Conservation (phyloP, 1,140 invertebrate genomes). For the Lasioglossum albipes region DNA sequence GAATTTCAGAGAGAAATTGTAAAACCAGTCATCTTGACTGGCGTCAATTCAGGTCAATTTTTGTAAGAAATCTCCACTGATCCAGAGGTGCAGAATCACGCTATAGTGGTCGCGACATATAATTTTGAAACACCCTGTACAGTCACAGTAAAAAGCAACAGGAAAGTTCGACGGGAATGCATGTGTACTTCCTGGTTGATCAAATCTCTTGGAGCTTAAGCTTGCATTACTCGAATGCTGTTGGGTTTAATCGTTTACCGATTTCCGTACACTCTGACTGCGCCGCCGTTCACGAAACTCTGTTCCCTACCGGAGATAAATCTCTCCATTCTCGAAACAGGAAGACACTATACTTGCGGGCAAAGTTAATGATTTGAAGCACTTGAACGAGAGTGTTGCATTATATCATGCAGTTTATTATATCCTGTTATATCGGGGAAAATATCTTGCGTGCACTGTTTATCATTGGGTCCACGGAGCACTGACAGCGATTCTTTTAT, state of each 20-base stretch:
- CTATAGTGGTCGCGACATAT: no score
- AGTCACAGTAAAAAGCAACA: neutral
- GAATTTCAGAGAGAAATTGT: no score
- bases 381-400: neutral
- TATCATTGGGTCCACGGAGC: no score
- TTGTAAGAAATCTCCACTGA: no score
- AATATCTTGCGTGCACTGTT: no score
- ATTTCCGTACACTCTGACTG: constrained; percentile 37
- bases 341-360: neutral
- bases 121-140: neutral
- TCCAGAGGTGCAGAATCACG: no score
- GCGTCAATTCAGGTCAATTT: no score
- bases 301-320: neutral
- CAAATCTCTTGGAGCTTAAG: constrained; percentile 18
- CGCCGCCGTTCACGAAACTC: neutral
- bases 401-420: no score
- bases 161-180: neutral
- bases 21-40: no score
- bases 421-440: no score
- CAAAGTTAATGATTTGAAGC: neutral
- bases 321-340: neutral
- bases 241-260: constrained; percentile 48
- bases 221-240: constrained; percentile 10
- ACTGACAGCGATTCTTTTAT: no score
- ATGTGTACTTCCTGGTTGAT: constrained; percentile 2